A percentile compares a stretch with the other conserved stretches of the same genome.
These are phyloP conservation scores for Hemibagrus guttatus DNA, from an alignment of 2,797 vertebrate genomes.

Conservation along the genomic window DNA sequence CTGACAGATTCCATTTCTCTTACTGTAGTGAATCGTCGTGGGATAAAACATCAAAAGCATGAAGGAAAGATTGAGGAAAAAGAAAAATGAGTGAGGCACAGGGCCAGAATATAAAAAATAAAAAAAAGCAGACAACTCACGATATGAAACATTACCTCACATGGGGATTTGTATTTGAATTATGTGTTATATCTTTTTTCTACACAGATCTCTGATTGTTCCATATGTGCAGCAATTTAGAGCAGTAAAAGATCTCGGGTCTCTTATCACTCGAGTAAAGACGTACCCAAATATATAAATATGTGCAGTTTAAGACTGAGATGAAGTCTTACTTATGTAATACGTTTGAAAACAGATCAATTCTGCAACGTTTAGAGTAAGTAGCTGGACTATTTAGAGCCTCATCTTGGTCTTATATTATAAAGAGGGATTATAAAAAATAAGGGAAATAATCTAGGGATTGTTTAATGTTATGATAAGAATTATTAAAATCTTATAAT, in stretches of 20 bases:
- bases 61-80: conserved; percentile 51
- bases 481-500: too few species aligned
- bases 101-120: conserved; percentile 27
- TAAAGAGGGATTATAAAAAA: too few species aligned
- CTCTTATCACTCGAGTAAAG: neutral
- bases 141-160: neutral
- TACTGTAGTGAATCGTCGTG: neutral
- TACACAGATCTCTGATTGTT: neutral
- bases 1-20: conserved; percentile 15
- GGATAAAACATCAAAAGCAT: conserved; percentile 65
- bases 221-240: neutral
- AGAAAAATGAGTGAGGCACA: conserved; percentile 35
- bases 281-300: neutral
- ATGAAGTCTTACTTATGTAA: too few species aligned
- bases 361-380: too few species aligned
- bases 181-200: neutral
- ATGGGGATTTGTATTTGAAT: neutral
- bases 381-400: too few species aligned
- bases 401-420: too few species aligned
- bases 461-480: too few species aligned
- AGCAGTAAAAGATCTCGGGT: too few species aligned
- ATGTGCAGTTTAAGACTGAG: neutral
- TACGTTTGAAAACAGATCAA: too few species aligned
- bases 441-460: too few species aligned
- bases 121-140: neutral